A percentile compares a stretch with the other conserved stretches of the same genome.
phyloP scores from a whole-genome alignment of 1,140 invertebrate genomes.

The Macrostomum lignano region DNA sequence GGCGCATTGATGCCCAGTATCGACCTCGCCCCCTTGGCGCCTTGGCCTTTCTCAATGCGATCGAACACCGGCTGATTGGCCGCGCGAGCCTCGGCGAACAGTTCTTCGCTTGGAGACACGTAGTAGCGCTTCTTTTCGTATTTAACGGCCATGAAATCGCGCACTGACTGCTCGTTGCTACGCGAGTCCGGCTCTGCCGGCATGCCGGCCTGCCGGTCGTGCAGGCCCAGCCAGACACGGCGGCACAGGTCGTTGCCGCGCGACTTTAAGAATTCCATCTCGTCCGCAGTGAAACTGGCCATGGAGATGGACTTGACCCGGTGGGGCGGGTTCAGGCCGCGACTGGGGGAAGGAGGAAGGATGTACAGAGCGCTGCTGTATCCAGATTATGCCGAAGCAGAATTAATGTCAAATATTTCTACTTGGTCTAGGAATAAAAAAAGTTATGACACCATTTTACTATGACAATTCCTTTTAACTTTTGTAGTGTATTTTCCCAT shows the following conservation, averaged over 20 bases:
- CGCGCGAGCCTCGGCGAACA: constrained; percentile 17
- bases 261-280: constrained; percentile 60
- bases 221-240: constrained; percentile 58
- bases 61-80: constrained; percentile 10
- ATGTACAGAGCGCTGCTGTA: too few relatives aligned
- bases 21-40: too few relatives aligned
- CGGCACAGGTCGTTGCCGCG: constrained; percentile 69
- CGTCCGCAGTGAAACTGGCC: constrained; percentile 78
- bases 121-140: constrained; percentile 56
- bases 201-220: constrained; percentile 30
- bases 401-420: too few relatives aligned
- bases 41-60: not conserved
- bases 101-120: constrained; percentile 19
- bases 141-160: constrained; percentile 65
- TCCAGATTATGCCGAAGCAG: too few relatives aligned
- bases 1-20: too few relatives aligned
- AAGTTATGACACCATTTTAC: too few relatives aligned
- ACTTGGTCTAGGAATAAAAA: too few relatives aligned
- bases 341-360: too few relatives aligned
- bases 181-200: constrained; percentile 30
- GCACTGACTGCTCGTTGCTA: constrained; percentile 61
- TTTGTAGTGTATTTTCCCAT: too few relatives aligned
- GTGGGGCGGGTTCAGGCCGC: constrained; percentile 79
- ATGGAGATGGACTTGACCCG: constrained; percentile 92
- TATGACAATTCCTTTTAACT: too few relatives aligned